Conservation (phyloP, 2,888 invertebrate species). For the Hermaeophaga mercurialis region DNA sequence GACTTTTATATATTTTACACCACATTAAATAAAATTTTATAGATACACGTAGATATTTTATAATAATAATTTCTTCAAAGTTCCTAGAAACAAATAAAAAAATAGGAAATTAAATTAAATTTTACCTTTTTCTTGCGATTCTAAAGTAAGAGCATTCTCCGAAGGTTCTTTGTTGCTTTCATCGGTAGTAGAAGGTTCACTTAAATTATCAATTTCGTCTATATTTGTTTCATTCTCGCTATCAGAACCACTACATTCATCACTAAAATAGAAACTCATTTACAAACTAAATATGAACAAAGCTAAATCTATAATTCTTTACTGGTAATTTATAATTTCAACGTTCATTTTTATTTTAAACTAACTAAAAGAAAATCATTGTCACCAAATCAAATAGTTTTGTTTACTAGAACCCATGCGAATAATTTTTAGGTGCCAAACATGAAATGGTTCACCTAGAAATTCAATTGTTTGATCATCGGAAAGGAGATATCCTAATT, state of each 20-base stretch:
- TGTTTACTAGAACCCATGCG: constrained; percentile 6
- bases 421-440: constrained; percentile 19
- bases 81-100: too few species aligned
- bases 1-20: too few species aligned
- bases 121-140: constrained; percentile 26
- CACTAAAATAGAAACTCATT: constrained; percentile 45
- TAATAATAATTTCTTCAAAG: too few species aligned
- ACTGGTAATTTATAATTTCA: constrained; percentile 35
- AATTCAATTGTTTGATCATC: constrained; percentile 34
- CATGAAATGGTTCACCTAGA: constrained; percentile 29
- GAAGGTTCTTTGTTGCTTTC: constrained; percentile 38
- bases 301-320: constrained; percentile 11
- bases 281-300: too few species aligned
- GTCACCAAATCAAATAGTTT: neutral
- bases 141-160: constrained; percentile 24
- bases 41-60: too few species aligned
- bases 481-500: constrained; percentile 34
- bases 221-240: constrained; percentile 45
- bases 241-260: constrained; percentile 45
- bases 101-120: constrained; percentile 6
- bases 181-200: constrained; percentile 39
- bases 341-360: constrained; percentile 33
- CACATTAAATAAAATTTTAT: too few species aligned
- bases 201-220: constrained; percentile 39
- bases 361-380: neutral